Percentiles rank a stretch among this genome's conserved stretches.
phyloP scores from a whole-genome alignment of 2,113 vertebrate species.

The Phrynocephalus versicolor region DNA sequence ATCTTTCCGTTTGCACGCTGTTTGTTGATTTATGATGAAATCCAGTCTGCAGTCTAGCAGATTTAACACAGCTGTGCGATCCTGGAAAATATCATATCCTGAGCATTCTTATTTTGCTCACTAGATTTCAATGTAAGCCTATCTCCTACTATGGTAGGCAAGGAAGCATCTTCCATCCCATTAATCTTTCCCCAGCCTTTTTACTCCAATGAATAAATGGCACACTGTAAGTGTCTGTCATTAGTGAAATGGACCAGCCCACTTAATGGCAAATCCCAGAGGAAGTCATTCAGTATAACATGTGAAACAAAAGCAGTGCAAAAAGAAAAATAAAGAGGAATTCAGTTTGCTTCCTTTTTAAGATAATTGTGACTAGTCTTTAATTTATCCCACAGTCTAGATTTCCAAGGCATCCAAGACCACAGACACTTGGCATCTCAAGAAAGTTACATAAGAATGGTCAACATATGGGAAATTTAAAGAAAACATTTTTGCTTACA shows the following conservation, averaged over 20 bases:
- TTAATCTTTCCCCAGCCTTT: conserved; percentile 20
- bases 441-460: conserved; percentile 19
- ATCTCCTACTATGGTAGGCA: conserved; percentile 8
- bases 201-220: conserved; percentile 24
- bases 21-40: conserved; percentile 57
- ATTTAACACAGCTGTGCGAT: conserved; percentile 57
- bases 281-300: conserved; percentile 20
- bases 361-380: conserved; percentile 32
- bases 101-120: conserved; percentile 26
- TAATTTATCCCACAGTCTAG: conserved; percentile 34
- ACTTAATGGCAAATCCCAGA: conserved; percentile 26
- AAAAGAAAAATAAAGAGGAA: conserved; percentile 22
- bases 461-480: conserved; percentile 12
- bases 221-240: conserved; percentile 31
- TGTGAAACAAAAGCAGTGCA: conserved; percentile 17
- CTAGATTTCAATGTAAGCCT: conserved; percentile 31
- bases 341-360: conserved; percentile 38
- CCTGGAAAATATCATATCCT: conserved; percentile 45
- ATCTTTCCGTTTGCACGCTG: conserved; percentile 37
- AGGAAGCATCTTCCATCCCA: conserved; percentile 31
- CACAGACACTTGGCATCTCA: background rate
- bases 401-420: conserved; percentile 29
- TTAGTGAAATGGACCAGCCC: conserved; percentile 24
- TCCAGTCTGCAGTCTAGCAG: conserved; percentile 52
- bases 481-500: background rate